Conservation (phyloP, 2,113 vertebrate genomes). For the Myrmecobius fasciatus region DNA sequence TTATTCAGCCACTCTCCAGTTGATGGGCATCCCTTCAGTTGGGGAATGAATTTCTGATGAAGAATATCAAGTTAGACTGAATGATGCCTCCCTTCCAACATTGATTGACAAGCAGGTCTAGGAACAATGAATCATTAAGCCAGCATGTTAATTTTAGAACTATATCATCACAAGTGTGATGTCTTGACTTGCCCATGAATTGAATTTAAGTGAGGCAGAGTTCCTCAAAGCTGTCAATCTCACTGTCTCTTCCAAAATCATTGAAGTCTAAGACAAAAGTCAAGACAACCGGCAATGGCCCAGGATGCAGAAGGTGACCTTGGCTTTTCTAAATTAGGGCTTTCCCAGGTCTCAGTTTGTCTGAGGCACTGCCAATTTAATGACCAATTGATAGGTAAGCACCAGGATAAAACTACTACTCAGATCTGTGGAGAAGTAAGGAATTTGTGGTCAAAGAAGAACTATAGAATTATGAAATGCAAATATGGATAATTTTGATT, state of each 20-base stretch:
- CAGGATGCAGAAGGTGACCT: not conserved
- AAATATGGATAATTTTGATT: no score
- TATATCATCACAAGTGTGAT: not conserved
- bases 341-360: not conserved
- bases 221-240: not conserved
- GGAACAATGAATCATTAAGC: not conserved
- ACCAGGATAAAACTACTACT: not conserved
- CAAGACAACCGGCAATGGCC: not conserved
- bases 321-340: not conserved
- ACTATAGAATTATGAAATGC: no score
- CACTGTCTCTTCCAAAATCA: not conserved
- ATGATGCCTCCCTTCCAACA: not conserved
- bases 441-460: no score
- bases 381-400: not conserved
- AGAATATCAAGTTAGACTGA: not conserved
- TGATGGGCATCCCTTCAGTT: no score
- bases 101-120: not conserved
- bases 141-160: not conserved
- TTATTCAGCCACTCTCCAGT: no score
- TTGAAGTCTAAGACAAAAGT: not conserved
- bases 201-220: not conserved
- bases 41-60: not conserved
- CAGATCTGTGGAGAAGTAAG: no score
- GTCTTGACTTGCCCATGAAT: not conserved
- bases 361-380: not conserved